phyloP scores from a whole-genome alignment of 2,888 invertebrate species.

The Oscheius sp. region DNA sequence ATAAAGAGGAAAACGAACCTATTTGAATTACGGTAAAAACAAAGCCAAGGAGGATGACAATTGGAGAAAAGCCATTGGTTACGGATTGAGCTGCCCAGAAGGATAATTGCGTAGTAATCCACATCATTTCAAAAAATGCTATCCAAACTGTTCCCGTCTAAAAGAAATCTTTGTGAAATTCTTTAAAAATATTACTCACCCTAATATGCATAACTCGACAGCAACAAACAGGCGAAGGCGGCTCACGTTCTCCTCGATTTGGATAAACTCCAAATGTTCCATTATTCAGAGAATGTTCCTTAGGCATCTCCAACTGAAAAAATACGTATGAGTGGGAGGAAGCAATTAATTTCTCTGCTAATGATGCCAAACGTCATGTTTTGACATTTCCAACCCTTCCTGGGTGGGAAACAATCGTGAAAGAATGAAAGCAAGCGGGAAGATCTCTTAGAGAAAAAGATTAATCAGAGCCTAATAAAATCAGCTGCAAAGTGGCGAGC shows the following conservation, averaged over 20 bases:
- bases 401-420: too few species aligned
- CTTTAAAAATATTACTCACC: conserved; percentile 17
- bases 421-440: too few species aligned
- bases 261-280: conserved; percentile 46
- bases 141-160: conserved; percentile 60
- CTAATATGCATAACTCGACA: conserved; percentile 59
- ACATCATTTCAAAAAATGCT: conserved; percentile 60
- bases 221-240: conserved; percentile 59
- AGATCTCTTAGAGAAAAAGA: too few species aligned
- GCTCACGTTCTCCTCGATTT: conserved; percentile 41
- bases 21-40: conserved; percentile 48
- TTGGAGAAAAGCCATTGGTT: conserved; percentile 45
- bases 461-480: too few species aligned
- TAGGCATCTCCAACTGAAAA: conserved; percentile 34
- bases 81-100: conserved; percentile 58
- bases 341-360: too few species aligned
- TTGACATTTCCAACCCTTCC: too few species aligned
- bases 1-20: conserved; percentile 27
- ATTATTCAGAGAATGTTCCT: conserved; percentile 25
- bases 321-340: background rate
- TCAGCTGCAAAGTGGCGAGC: too few species aligned
- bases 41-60: conserved; percentile 47
- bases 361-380: too few species aligned
- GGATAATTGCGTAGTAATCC: conserved; percentile 59
- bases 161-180: background rate